Conservation (phyloP, 2,888 invertebrate species). For the Tinea pellionella region DNA sequence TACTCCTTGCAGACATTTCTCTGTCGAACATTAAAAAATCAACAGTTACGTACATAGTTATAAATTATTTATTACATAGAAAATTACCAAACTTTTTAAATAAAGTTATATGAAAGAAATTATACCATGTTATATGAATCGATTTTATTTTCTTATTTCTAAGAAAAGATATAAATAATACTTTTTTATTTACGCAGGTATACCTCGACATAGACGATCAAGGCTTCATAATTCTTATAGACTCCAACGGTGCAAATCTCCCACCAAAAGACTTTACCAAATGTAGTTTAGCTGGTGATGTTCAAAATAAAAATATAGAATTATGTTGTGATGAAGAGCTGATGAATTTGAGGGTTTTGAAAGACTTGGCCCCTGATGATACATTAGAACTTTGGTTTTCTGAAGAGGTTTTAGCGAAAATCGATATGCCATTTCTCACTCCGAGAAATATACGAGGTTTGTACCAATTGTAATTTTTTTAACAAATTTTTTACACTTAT, state of each 20-base stretch:
- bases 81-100: no score
- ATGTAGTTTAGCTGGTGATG: conserved; percentile 18
- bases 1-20: no score
- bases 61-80: no score
- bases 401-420: conserved; percentile 75
- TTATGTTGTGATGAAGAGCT: conserved; percentile 15
- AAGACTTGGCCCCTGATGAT: conserved; percentile 68
- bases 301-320: conserved; percentile 20
- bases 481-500: no score
- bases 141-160: no score
- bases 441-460: conserved; percentile 85
- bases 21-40: no score
- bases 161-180: no score
- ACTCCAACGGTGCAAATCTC: conserved; percentile 19
- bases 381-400: conserved; percentile 87
- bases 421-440: conserved; percentile 83
- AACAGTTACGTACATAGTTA: no score
- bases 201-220: conserved; percentile 32
- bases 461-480: conserved; percentile 15
- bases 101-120: no score
- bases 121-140: no score
- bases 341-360: conserved; percentile 39
- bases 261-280: conserved; percentile 20
- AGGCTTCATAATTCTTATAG: conserved; percentile 20
- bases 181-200: conserved; percentile 24